Evolutionary conservation across 2,113 vertebrate species (phyloP), one percentile per base, ranked within the genome.

Genomic region (Bos indicus): DNA sequence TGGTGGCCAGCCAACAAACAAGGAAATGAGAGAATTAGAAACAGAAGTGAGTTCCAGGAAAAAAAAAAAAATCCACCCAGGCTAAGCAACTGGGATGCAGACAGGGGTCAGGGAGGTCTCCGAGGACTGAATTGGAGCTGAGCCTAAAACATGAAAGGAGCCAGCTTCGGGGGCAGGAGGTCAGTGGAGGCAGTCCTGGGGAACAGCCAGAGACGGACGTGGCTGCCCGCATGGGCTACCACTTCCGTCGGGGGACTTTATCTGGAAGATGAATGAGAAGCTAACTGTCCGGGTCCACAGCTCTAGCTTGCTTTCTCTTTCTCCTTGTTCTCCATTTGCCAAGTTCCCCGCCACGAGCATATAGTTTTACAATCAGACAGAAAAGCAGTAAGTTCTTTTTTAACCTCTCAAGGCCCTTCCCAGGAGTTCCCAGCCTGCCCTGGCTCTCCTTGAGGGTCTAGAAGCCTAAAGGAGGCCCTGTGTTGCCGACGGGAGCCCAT

Each of bases 361-460:
- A n/a, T 71, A 40, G 48, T 88, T 94, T 92, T 28, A 25, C 77
- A 40, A 56, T 62, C 83, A 77, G 77, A 51, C 64, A 85, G 57
- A 85, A 93, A 86, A 60, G 21, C 64, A 33, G 1, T 28, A 62
- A 6, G 43, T 82, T 81, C 40, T 74, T 43, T 36, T 59, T 23
- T 28, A 60, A 60, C n/a, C n/a, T 78, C 88, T 43, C 3, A 2
- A 56, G 67, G 15, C 8, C 36, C 26, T 67, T 59, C 71, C n/a
- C 52, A 54, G 28, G 52, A 36, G 77, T 43, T 12, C 54, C 57
- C 87, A 26, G 17, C 67, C 81, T 77, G 40, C 81, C 74, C 28
- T 67, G 14, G 17, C 30, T 74, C 46, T 46, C 82, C 74, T 82
- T 43, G 33, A 2, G 0, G 30, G 10, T 82, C 16, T 6, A 30